Conservation (phyloP, 2,113 vertebrate genomes). For the Upupa epops region DNA sequence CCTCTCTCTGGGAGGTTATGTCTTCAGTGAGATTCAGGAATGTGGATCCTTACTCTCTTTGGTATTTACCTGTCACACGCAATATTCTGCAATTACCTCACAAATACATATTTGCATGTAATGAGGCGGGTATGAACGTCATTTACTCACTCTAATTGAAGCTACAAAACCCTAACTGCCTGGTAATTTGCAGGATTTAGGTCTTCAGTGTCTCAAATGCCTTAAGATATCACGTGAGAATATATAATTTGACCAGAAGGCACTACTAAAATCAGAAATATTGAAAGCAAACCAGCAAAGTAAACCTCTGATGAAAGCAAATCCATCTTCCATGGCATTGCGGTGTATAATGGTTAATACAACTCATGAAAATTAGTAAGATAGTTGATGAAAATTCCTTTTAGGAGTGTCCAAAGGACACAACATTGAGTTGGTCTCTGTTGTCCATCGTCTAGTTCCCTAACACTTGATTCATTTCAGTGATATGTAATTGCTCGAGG, state of each 20-base stretch:
- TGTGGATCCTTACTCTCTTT: neutral
- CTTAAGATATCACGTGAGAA: neutral
- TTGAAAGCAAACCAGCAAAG: neutral
- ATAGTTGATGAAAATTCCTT: neutral
- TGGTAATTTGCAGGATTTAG: conserved; percentile 9
- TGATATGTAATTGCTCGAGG: neutral
- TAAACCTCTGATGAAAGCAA: neutral
- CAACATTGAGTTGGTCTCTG: conserved; percentile 5
- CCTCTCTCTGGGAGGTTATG: neutral
- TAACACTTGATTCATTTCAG: neutral
- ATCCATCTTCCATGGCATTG: neutral
- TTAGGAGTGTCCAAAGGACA: neutral
- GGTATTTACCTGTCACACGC: neutral
- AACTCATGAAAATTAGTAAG: neutral
- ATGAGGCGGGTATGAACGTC: conserved; percentile 37
- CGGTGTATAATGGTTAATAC: neutral
- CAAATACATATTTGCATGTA: conserved; percentile 45
- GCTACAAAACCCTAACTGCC: conserved; percentile 12
- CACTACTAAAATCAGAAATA: neutral
- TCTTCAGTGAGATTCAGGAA: neutral
- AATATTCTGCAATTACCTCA: conserved; percentile 28
- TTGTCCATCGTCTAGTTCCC: neutral
- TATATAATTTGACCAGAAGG: neutral
- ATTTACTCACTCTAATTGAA: conserved; percentile 29
- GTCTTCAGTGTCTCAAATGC: neutral